Percentiles rank a stretch among this genome's conserved stretches.
Evolutionary conservation across 1,140 invertebrate species (phyloP).

Genomic region (Sarcophaga peregrina): DNA sequence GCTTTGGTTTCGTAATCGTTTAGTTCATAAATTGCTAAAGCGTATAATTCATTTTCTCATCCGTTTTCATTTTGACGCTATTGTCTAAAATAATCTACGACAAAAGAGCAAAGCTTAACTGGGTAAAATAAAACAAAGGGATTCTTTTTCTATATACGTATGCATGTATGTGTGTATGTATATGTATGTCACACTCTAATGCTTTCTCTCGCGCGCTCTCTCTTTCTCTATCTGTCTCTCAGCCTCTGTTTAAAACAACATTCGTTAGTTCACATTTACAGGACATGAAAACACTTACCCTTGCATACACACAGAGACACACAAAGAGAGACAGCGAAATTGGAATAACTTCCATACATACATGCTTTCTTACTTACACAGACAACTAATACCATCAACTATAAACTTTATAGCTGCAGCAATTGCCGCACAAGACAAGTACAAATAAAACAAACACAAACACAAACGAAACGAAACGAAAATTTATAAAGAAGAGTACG

Average conservation of each 20-base stretch:
- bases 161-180: too few species aligned
- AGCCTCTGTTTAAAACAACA: neutral
- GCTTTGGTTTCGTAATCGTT: conserved; percentile 28
- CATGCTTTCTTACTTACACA: too few species aligned
- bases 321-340: neutral
- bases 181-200: too few species aligned
- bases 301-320: neutral
- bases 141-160: neutral
- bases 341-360: too few species aligned
- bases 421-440: too few species aligned
- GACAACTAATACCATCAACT: too few species aligned
- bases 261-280: neutral
- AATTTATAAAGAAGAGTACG: neutral
- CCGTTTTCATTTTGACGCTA: conserved; percentile 41
- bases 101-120: conserved; percentile 40
- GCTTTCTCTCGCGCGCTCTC: neutral
- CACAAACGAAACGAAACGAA: neutral
- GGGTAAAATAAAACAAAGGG: conserved; percentile 16
- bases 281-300: neutral
- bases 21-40: conserved; percentile 41
- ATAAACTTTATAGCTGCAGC: too few species aligned
- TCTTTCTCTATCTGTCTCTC: neutral
- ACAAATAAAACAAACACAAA: neutral
- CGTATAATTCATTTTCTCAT: conserved; percentile 41
- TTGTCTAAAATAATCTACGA: conserved; percentile 40